Conservation (phyloP, 2,888 invertebrate genomes). For the Macrophya annulata region DNA sequence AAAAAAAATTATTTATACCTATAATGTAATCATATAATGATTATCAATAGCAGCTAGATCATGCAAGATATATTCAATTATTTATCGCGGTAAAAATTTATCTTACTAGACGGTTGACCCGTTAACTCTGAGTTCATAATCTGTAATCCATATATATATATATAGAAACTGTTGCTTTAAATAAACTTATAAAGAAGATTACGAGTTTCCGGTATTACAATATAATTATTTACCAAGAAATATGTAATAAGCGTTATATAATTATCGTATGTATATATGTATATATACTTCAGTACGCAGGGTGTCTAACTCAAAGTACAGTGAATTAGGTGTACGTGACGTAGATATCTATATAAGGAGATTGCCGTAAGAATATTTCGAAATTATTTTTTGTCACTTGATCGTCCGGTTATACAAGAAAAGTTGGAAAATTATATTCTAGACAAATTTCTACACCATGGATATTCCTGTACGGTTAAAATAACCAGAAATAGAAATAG, state of each 20-base stretch:
- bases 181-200: not conserved
- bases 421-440: not conserved
- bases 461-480: not conserved
- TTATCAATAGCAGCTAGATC: not conserved
- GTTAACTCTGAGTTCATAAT: not conserved
- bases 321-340: not conserved
- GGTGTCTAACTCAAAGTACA: not conserved
- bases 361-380: not conserved
- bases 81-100: not conserved
- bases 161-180: slow-evolving; percentile 16
- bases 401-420: not conserved
- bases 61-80: not conserved
- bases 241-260: not conserved
- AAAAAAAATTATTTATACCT: not conserved
- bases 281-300: too few species aligned
- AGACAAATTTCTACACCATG: not conserved
- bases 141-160: not conserved
- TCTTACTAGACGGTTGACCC: not conserved
- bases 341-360: too few species aligned
- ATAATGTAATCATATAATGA: not conserved
- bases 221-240: slow-evolving; percentile 6
- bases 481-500: not conserved
- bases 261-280: not conserved
- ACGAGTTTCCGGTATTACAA: not conserved
- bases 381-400: not conserved